Percentiles rank a stretch among this genome's conserved stretches.
phyloP scores from a whole-genome alignment of 2,797 vertebrate species.

The Intellagama lesueurii region DNA sequence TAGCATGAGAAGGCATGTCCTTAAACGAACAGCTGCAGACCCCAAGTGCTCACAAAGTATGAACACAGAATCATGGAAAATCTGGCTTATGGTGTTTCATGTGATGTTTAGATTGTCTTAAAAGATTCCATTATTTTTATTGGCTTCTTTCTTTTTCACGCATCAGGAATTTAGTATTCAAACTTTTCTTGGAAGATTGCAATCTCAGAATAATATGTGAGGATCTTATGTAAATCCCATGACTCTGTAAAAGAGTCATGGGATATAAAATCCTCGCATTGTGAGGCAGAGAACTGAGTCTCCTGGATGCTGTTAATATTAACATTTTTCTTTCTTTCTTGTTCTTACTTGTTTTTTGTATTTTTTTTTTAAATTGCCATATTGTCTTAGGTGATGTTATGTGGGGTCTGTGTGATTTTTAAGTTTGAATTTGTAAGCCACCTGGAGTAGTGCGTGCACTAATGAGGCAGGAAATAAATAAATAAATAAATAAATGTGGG shows the following conservation, averaged over 20 bases:
- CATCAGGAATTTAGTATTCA: background rate
- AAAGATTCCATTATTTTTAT: constrained; percentile 15
- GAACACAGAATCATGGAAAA: background rate
- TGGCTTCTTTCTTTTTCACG: constrained; percentile 12
- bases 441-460: too few relatives aligned
- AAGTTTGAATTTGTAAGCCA: too few relatives aligned
- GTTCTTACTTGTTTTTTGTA: too few relatives aligned
- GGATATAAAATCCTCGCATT: background rate
- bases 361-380: too few relatives aligned
- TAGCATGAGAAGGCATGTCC: background rate
- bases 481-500: too few relatives aligned
- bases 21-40: background rate
- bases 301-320: too few relatives aligned
- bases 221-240: background rate
- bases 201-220: background rate
- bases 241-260: background rate
- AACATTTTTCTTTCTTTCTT: too few relatives aligned
- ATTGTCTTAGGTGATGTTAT: too few relatives aligned
- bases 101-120: constrained; percentile 15
- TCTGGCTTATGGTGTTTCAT: background rate
- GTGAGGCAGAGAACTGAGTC: too few relatives aligned
- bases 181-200: constrained; percentile 5
- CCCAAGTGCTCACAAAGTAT: background rate
- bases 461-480: too few relatives aligned
- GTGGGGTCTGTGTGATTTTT: too few relatives aligned